These are phyloP conservation scores for Ataeniobius toweri DNA, from an alignment of 2,797 vertebrate species.

Conservation along the genomic window DNA sequence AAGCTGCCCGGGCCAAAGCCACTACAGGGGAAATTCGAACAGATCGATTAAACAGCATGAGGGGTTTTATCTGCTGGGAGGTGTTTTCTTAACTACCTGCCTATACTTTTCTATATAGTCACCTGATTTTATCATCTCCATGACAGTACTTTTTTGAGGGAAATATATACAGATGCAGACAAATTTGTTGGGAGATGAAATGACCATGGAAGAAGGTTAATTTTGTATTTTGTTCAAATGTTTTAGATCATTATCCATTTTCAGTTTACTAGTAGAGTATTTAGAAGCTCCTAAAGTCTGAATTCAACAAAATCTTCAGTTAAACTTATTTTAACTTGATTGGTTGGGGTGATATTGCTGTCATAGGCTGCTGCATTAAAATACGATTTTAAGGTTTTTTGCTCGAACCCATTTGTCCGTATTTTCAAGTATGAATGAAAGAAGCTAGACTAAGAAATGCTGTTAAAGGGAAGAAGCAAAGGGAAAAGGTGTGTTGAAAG, in stretches of 20 bases:
- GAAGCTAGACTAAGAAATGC: slow-evolving; percentile 13
- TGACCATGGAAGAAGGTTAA: not conserved
- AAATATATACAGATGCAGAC: not conserved
- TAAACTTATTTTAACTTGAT: not conserved
- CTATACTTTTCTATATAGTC: not conserved
- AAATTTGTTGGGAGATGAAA: not conserved
- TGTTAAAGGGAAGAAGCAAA: slow-evolving; percentile 22
- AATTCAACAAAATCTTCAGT: not conserved
- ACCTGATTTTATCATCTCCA: not conserved
- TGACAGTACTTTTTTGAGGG: not conserved
- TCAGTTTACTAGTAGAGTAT: too few relatives aligned
- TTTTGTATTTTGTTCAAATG: not conserved
- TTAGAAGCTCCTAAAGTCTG: not conserved
- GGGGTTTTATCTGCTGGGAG: not conserved
- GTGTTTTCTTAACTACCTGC: not conserved
- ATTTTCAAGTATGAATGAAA: not conserved
- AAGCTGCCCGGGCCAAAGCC: slow-evolving; percentile 44
- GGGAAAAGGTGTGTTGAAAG: slow-evolving; percentile 34
- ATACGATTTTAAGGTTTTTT: not conserved
- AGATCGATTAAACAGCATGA: slow-evolving; percentile 62
- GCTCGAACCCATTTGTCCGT: not conserved
- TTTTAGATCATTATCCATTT: not conserved
- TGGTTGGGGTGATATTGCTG: not conserved
- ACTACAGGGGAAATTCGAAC: slow-evolving; percentile 63
- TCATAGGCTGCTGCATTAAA: not conserved